Evolutionary conservation across 2,113 vertebrate species (phyloP).

Genomic region (Cynoglossus semilaevis): DNA sequence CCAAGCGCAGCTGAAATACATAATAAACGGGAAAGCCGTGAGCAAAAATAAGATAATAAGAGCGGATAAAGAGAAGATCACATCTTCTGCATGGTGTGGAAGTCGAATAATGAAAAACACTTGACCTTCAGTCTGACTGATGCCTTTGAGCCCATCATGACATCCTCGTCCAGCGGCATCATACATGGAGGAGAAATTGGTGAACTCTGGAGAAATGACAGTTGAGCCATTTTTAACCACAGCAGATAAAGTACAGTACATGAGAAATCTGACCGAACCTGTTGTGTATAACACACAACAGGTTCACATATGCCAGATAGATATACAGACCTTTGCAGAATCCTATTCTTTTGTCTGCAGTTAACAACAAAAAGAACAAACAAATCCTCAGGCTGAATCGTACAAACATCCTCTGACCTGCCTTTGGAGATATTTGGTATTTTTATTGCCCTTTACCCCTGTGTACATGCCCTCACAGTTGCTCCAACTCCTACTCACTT

Average conservation of each 20-base stretch:
- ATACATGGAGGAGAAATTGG: conserved; percentile 11
- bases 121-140: conserved; percentile 49
- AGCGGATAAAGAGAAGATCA: conserved; percentile 25
- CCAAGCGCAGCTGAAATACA: conserved; percentile 6
- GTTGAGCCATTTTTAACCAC: background rate
- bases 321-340: background rate
- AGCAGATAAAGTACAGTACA: conserved; percentile 1
- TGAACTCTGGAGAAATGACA: conserved; percentile 26
- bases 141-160: conserved; percentile 35
- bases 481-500: conserved; percentile 5
- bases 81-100: conserved; percentile 17
- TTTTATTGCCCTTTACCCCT: conserved; percentile 10
- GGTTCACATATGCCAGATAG: background rate
- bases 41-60: conserved; percentile 35
- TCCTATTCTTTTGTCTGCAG: conserved; percentile 8
- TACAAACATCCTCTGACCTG: conserved; percentile 11
- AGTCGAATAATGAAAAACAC: conserved; percentile 56
- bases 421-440: conserved; percentile 25
- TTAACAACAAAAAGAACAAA: conserved; percentile 2
- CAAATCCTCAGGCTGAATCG: conserved; percentile 11
- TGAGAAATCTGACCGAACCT: conserved; percentile 8
- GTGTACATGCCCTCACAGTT: background rate
- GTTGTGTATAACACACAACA: background rate
- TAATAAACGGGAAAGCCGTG: conserved; percentile 7
- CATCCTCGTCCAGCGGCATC: conserved; percentile 45